A percentile compares a stretch with the other conserved stretches of the same genome.
Evolutionary conservation across 2,888 invertebrate genomes (phyloP).

Genomic region (Elysia crispata): DNA sequence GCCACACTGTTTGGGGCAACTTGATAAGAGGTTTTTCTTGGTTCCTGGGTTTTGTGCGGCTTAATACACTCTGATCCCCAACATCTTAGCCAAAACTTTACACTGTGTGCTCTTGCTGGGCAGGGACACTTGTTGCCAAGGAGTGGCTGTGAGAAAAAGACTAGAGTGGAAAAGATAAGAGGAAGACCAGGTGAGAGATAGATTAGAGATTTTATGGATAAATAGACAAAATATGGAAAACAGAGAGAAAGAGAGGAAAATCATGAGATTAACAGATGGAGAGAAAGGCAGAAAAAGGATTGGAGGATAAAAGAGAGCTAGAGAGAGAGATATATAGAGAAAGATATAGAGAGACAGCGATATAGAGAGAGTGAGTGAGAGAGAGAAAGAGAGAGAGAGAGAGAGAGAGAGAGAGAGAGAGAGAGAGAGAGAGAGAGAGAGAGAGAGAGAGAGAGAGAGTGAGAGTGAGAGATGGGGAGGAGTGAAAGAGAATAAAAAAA

Average conservation of each 20-base stretch:
- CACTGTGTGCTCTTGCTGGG: too few relatives aligned
- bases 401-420: constrained; percentile 14
- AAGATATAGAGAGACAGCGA: neutral
- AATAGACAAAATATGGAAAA: neutral
- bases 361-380: neutral
- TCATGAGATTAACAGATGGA: neutral
- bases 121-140: too few relatives aligned
- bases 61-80: too few relatives aligned
- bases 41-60: too few relatives aligned
- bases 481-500: neutral
- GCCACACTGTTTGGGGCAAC: too few relatives aligned
- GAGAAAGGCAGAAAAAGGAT: neutral
- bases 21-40: too few relatives aligned
- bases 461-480: neutral
- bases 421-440: constrained; percentile 19
- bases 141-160: neutral
- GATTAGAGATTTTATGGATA: neutral
- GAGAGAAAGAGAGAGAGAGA: neutral
- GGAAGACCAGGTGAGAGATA: neutral
- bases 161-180: neutral
- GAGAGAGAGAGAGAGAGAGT: constrained; percentile 10
- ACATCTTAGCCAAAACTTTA: too few relatives aligned
- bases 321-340: neutral
- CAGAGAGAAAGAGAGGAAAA: neutral
- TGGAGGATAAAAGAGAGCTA: neutral